Percentiles rank a stretch among this genome's conserved stretches.
These are phyloP conservation scores for Vulpes vulpes DNA, from an alignment of 2,113 vertebrate genomes.

Conservation along the genomic window DNA sequence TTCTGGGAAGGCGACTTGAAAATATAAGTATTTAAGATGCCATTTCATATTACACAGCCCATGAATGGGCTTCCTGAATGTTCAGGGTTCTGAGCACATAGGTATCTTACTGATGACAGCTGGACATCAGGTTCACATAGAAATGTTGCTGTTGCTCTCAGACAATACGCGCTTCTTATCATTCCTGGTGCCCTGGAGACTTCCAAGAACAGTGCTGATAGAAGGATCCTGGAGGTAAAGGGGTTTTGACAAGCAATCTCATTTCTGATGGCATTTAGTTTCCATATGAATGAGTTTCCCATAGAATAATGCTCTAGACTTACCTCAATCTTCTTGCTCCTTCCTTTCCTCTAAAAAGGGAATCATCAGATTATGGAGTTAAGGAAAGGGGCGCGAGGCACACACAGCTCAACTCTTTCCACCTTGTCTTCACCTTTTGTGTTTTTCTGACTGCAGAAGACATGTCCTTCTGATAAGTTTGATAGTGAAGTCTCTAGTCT, in stretches of 20 bases:
- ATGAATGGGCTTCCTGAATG: background rate
- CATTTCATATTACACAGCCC: background rate
- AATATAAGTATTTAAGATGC: background rate
- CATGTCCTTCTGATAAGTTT: background rate
- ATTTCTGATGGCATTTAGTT: background rate
- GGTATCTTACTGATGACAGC: background rate
- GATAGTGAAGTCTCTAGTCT: background rate
- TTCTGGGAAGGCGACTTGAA: background rate
- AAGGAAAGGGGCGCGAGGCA: background rate
- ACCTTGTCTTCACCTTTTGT: background rate
- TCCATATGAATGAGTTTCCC: background rate
- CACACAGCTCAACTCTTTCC: background rate
- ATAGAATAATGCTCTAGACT: background rate
- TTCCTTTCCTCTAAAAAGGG: background rate
- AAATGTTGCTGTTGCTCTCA: background rate
- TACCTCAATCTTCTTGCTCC: background rate
- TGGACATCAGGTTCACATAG: background rate
- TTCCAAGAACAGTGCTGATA: background rate
- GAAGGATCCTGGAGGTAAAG: background rate
- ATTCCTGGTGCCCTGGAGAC: background rate
- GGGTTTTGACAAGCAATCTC: background rate
- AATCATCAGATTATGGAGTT: background rate
- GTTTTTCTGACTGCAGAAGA: background rate
- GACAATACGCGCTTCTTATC: no score
- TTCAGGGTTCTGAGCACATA: background rate